A percentile compares a stretch with the other conserved stretches of the same genome.
Conservation (phyloP, 2,797 vertebrate species). For the Sebastes trivittatus region DNA sequence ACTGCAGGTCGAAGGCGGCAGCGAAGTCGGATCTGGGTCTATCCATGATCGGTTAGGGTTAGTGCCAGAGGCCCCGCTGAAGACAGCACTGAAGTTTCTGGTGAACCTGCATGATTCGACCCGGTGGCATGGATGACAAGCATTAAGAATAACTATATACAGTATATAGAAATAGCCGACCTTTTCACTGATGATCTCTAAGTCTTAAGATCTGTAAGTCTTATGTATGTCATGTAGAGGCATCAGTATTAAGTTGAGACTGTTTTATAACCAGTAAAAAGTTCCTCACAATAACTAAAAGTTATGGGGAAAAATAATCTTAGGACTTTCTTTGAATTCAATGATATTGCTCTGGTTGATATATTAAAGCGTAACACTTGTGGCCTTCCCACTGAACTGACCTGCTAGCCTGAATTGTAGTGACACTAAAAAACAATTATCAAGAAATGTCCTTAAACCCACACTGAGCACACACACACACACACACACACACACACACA, state of each 20-base stretch:
- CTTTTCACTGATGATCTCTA: not conserved
- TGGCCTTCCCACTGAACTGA: not conserved
- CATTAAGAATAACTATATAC: too few species aligned
- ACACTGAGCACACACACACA: not conserved
- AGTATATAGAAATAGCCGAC: too few species aligned
- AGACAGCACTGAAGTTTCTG: too few species aligned
- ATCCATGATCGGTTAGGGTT: too few species aligned
- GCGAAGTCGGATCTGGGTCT: too few species aligned
- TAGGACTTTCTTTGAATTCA: not conserved
- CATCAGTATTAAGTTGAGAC: not conserved
- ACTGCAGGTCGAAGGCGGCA: too few species aligned
- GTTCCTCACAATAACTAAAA: not conserved
- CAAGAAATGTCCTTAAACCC: not conserved
- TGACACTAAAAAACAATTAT: not conserved
- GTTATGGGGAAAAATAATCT: not conserved
- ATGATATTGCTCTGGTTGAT: not conserved
- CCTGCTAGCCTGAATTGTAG: not conserved
- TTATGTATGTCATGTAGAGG: not conserved
- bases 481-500: not conserved
- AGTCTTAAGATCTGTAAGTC: too few species aligned
- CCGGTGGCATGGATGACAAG: too few species aligned
- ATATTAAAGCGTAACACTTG: not conserved
- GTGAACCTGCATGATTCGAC: too few species aligned
- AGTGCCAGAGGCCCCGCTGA: too few species aligned
- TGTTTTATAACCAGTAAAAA: not conserved